These are phyloP conservation scores for Bothrops alternatus DNA, from an alignment of 2,797 vertebrate species.

Conservation along the genomic window DNA sequence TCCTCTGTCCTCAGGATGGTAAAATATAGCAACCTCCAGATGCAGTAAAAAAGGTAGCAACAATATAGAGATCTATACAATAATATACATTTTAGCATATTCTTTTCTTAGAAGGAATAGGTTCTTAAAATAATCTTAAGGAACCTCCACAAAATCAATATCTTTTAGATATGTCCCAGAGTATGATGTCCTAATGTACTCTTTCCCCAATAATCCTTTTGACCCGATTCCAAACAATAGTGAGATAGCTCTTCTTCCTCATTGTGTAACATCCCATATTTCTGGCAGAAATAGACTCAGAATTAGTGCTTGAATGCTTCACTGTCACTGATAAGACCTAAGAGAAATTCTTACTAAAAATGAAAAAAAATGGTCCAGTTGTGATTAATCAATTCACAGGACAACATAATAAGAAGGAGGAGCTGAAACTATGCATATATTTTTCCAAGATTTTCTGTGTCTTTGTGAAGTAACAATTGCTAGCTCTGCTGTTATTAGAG, in stretches of 20 bases:
- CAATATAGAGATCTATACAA: neutral
- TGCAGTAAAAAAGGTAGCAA: neutral
- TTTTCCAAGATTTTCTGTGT: neutral
- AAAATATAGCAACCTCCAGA: neutral
- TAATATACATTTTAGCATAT: neutral
- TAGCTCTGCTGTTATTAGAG: neutral
- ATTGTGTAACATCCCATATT: neutral
- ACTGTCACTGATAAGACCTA: neutral
- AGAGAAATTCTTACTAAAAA: neutral
- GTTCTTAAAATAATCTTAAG: neutral
- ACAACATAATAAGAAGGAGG: neutral
- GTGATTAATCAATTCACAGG: neutral
- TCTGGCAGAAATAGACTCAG: too few relatives aligned
- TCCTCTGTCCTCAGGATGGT: neutral
- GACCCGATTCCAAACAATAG: neutral
- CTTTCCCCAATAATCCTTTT: neutral
- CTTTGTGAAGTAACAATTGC: neutral
- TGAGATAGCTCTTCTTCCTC: neutral
- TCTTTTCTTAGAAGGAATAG: neutral
- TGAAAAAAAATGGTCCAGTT: neutral
- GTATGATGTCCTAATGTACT: neutral
- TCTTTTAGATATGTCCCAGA: neutral
- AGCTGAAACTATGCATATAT: neutral
- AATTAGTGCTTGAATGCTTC: neutral
- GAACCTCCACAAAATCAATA: neutral